Conservation (phyloP, 2,888 invertebrate species). For the Ectobius pallidus region DNA sequence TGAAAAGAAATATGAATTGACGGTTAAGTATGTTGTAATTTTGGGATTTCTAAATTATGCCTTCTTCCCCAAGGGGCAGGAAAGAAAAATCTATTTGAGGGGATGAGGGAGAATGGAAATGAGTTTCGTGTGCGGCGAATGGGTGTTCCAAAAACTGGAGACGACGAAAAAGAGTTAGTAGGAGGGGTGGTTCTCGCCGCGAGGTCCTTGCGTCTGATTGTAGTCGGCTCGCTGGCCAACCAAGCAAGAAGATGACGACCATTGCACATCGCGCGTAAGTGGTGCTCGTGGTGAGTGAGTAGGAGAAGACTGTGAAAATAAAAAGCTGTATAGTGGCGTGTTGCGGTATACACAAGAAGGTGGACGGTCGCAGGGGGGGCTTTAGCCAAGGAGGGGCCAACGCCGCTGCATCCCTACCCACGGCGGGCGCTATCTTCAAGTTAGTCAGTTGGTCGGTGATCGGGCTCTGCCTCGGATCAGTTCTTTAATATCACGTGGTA, state of each 20-base stretch:
- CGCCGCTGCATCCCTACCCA: not conserved
- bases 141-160: slow-evolving; percentile 1
- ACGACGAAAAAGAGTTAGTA: not conserved
- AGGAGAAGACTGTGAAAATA: slow-evolving; percentile 6
- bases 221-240: not conserved
- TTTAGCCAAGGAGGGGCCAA: slow-evolving; percentile 5
- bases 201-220: not conserved
- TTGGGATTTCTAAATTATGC: not conserved
- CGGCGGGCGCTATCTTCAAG: not conserved
- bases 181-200: not conserved
- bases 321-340: not conserved
- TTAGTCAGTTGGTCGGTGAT: slow-evolving; percentile 14
- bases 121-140: not conserved
- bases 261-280: not conserved
- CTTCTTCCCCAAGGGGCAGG: not conserved
- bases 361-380: not conserved
- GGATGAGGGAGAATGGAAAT: not conserved
- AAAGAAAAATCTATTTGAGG: not conserved
- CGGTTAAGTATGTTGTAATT: not conserved
- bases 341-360: not conserved
- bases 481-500: not conserved
- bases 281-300: not conserved
- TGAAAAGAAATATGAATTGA: not conserved
- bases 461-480: not conserved
- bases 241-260: not conserved